A percentile compares a stretch with the other conserved stretches of the same genome.
Evolutionary conservation across 1,140 invertebrate species (phyloP).

Genomic region (Drosophila teissieri): DNA sequence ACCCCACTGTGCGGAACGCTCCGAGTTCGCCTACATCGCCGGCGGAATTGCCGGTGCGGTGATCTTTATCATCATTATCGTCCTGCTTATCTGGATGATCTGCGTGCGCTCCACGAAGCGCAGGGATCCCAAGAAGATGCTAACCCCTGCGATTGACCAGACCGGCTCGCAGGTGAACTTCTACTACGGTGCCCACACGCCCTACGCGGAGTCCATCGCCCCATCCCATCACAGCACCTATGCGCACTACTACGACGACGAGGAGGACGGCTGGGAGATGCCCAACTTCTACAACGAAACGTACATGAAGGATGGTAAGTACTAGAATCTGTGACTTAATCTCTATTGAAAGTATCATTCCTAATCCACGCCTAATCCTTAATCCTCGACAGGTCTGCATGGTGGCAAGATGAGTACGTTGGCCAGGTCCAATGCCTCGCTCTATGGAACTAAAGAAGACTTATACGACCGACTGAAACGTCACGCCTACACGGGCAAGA

Average conservation of each 20-base stretch:
- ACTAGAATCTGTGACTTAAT: too few species aligned
- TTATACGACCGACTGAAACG: conserved; percentile 97
- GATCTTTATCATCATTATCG: conserved; percentile 95
- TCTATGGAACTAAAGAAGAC: conserved; percentile 98
- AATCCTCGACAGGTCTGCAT: conserved; percentile 54
- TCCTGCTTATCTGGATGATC: conserved; percentile 98
- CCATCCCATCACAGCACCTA: conserved; percentile 98
- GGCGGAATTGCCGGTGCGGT: conserved; percentile 96
- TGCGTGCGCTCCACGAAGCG: conserved; percentile 93
- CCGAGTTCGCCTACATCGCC: conserved; percentile 97
- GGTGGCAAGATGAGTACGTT: conserved; percentile 93
- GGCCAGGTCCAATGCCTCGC: conserved; percentile 95
- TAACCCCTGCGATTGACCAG: conserved; percentile 93
- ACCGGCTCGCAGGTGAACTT: conserved; percentile 97
- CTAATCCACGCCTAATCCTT: too few species aligned
- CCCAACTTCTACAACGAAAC: conserved; percentile 98
- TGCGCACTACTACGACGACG: conserved; percentile 97
- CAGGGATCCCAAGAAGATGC: conserved; percentile 94
- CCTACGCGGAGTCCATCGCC: conserved; percentile 97
- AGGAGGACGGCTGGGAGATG: conserved; percentile 98
- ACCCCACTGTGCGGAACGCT: conserved; percentile 95
- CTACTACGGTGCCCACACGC: conserved; percentile 95
- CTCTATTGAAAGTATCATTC: background rate
- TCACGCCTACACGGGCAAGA: conserved; percentile 97
- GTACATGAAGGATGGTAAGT: conserved; percentile 96